Evolutionary conservation across 2,113 vertebrate genomes (phyloP).

Genomic region (Scopus umbretta): DNA sequence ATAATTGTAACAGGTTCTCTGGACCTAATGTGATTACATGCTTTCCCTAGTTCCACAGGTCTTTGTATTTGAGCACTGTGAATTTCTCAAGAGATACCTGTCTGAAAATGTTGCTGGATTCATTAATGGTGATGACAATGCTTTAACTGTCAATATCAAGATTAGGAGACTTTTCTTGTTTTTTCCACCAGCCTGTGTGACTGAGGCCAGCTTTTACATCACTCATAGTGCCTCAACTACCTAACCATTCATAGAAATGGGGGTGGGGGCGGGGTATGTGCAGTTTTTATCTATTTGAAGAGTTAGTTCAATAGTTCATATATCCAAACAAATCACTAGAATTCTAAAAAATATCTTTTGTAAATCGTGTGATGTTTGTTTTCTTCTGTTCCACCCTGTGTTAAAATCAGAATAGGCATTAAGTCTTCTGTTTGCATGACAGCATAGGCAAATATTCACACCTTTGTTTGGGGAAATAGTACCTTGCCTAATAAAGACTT

Average conservation of each 20-base stretch:
- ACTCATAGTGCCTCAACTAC: background rate
- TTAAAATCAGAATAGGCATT: background rate
- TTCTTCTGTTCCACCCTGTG: background rate
- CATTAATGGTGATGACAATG: background rate
- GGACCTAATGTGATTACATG: background rate
- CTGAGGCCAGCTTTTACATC: background rate
- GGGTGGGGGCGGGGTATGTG: rapidly evolving
- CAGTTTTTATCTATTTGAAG: background rate
- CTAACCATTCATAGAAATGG: background rate
- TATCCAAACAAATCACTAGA: background rate
- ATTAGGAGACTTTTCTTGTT: background rate
- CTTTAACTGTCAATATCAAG: background rate
- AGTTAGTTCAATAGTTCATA: background rate
- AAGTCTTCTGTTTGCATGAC: background rate
- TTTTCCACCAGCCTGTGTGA: background rate
- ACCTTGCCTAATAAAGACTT: background rate
- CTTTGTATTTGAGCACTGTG: background rate
- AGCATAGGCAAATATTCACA: constrained; percentile 3
- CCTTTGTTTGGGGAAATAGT: background rate
- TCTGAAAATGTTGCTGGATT: background rate
- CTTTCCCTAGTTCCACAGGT: background rate
- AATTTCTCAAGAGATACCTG: background rate
- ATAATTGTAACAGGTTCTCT: background rate
- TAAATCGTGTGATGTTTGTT: background rate
- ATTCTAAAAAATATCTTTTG: background rate